Evolutionary conservation across 2,888 invertebrate species (phyloP).

Genomic region (Nyleta sp.): DNA sequence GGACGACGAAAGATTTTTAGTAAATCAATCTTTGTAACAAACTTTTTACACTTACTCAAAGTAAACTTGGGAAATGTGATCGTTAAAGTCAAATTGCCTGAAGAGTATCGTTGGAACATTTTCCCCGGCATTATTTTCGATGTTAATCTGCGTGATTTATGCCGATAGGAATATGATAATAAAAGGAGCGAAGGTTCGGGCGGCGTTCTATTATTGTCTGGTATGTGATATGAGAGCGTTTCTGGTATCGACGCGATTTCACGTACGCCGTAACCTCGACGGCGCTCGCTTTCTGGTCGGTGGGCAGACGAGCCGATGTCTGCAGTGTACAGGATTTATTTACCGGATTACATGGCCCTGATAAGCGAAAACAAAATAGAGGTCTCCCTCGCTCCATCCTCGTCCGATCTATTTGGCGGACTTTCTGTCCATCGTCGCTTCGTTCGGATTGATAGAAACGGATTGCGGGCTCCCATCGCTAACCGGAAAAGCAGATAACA

Average conservation of each 20-base stretch:
- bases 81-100: too few relatives aligned
- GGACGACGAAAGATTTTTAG: too few relatives aligned
- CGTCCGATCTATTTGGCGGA: constrained; percentile 73
- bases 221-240: constrained; percentile 53
- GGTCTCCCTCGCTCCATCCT: constrained; percentile 47
- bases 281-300: constrained; percentile 64
- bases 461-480: constrained; percentile 74
- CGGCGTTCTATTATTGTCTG: constrained; percentile 40
- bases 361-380: constrained; percentile 76
- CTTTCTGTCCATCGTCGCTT: constrained; percentile 70
- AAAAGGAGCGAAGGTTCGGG: constrained; percentile 19
- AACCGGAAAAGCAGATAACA: constrained; percentile 75
- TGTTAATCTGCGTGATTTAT: constrained; percentile 44
- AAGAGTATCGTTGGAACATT: too few relatives aligned
- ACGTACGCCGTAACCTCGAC: constrained; percentile 65
- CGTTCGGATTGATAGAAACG: constrained; percentile 75
- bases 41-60: too few relatives aligned
- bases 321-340: constrained; percentile 75
- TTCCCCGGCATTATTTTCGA: constrained; percentile 33
- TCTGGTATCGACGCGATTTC: constrained; percentile 73
- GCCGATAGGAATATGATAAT: constrained; percentile 43
- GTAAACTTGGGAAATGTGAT: too few relatives aligned
- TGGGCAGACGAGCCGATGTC: constrained; percentile 66
- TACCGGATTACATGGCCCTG: constrained; percentile 74
- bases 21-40: too few relatives aligned